Evolutionary conservation across 64 coral and sea anemone genomes (phyloP).

Genomic region (Montipora foliosa): DNA sequence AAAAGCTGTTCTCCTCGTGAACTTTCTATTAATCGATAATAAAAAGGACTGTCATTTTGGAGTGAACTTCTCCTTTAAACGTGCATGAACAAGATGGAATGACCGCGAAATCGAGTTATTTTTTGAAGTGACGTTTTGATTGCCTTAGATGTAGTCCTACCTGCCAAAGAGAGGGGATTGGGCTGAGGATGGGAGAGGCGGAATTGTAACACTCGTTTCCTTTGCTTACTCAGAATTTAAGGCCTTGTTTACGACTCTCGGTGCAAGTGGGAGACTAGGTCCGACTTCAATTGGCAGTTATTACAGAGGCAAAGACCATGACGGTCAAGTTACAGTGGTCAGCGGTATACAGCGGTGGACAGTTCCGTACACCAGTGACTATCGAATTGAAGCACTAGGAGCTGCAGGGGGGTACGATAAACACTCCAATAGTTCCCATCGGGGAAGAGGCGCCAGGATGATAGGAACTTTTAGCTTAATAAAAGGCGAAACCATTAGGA

Average conservation of each 20-base stretch:
- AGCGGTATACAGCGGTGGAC: conserved; percentile 67
- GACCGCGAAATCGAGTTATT: no score
- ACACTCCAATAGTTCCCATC: background rate
- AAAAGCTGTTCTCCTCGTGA: no score
- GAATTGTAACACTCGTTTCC: background rate
- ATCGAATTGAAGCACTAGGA: conserved; percentile 72
- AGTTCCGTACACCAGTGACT: conserved; percentile 42
- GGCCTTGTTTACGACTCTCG: conserved; percentile 44
- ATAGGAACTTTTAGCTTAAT: conserved; percentile 47
- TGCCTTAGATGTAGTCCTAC: no score
- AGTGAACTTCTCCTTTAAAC: no score
- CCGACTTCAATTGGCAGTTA: conserved; percentile 45
- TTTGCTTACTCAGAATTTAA: background rate
- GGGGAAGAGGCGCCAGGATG: conserved; percentile 65
- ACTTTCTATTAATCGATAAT: no score
- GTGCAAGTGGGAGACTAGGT: conserved; percentile 43
- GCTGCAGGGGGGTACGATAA: conserved; percentile 59
- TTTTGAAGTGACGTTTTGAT: no score
- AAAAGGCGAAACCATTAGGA: conserved; percentile 31
- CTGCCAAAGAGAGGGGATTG: no score
- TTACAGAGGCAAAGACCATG: conserved; percentile 34
- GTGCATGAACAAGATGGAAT: no score
- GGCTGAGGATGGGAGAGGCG: no score
- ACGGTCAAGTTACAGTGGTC: conserved; percentile 58
- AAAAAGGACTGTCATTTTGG: no score